A percentile compares a stretch with the other conserved stretches of the same genome.
phyloP scores from a whole-genome alignment of 53 echinoderm and acorn worm genomes.

The Stichopus horrens region DNA sequence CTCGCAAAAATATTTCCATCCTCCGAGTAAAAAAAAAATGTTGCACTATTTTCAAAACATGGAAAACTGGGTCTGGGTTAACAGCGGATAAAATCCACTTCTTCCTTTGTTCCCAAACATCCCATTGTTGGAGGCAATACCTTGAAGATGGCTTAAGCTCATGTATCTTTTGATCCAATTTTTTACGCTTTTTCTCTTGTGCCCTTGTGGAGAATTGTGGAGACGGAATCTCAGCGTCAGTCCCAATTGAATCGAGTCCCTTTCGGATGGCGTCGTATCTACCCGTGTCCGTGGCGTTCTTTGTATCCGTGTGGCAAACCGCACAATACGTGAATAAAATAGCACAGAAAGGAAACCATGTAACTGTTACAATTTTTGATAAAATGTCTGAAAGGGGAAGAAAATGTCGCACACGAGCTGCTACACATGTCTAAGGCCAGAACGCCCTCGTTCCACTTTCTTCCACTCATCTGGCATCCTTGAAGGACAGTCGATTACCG shows the following conservation, averaged over 20 bases:
- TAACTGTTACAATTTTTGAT: too few relatives aligned
- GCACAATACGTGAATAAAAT: too few relatives aligned
- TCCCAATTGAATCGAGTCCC: too few relatives aligned
- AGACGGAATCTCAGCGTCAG: too few relatives aligned
- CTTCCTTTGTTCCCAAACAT: constrained; percentile 1
- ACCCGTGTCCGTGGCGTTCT: too few relatives aligned
- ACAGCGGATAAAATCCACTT: not conserved
- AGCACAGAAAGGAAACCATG: too few relatives aligned
- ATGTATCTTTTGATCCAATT: constrained; percentile 12
- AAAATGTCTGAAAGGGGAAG: too few relatives aligned
- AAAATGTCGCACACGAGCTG: too few relatives aligned
- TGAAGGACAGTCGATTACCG: constrained; percentile 8
- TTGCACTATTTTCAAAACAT: not conserved
- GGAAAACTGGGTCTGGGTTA: constrained; percentile 30
- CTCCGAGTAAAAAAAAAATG: not conserved
- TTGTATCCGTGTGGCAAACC: too few relatives aligned
- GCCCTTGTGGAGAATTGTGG: too few relatives aligned
- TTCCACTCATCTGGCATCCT: constrained; percentile 13
- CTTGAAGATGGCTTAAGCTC: not conserved
- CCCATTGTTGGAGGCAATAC: not conserved
- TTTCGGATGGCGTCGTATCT: too few relatives aligned
- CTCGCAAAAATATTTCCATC: not conserved
- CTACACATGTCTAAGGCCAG: too few relatives aligned
- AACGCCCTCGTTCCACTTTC: constrained; percentile 24
- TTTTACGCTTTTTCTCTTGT: not conserved